Base-by-base conservation (phyloP, 2,113 vertebrate species). In the Entomyzon cyanotis region DNA sequence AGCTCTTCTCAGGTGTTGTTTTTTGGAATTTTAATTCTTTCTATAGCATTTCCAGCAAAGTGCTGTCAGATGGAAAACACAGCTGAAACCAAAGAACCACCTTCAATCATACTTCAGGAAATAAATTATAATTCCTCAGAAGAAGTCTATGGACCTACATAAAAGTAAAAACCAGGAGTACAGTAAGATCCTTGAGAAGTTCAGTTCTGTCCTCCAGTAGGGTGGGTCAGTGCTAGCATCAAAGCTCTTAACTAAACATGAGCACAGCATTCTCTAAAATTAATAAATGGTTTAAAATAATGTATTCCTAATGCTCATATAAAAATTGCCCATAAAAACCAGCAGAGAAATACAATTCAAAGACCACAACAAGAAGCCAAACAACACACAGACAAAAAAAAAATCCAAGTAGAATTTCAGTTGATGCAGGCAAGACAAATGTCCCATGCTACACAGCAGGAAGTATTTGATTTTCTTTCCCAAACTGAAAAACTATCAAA, bases 71-170 rank as follows among this genome's bases (percentile, higher is more conserved):
- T 24, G 30, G 31, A 49, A 74, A 91, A 68, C 8, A 42, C 21
- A 17, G 30, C 11, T 89, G 49, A 93, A 71, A 7, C 47, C 15
- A 12, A 60, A 79, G 27, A 82, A 71, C 2, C 11, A 46, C 2
- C 0, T 69, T 78, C 12, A 35, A 37, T 60, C 55, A 55, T 0
- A 0, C 47, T 71, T 64, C 14, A 60, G 14, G 13, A 78, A 74
- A 84, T 20, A 65, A 63, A 46, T 28, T 31, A 9, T 8, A 85
- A 82, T 20, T 67, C 11, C 37, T 47, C 30, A 33, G 7, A 52
- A 52, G 37, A 71, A 84, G 22, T 3, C 6, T 20, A 35, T 24
- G 2, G 18, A 39, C 41, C 30, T 37, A n/a, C 1, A 73, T 14
- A 69, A 56, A 78, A 83, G 15, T 7, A 67, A 84, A 87, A 90